phyloP scores from a whole-genome alignment of 2,797 vertebrate species.

The Lateolabrax maculatus region DNA sequence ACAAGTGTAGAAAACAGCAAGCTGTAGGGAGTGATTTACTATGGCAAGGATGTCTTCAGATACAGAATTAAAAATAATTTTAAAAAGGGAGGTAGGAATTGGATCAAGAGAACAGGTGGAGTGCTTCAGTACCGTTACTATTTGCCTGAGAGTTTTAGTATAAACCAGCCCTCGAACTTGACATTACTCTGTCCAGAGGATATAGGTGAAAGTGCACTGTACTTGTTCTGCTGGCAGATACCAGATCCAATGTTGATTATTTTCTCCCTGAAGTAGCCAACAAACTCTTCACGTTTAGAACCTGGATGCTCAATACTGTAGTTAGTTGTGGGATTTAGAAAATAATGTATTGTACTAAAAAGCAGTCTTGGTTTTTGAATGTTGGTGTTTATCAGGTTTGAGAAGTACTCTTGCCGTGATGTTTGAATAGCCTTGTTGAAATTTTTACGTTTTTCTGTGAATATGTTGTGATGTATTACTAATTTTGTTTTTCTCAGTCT shows the following conservation, averaged over 20 bases:
- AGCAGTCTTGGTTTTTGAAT: no score
- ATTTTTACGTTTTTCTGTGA: no score
- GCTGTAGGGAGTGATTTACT: no score
- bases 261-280: neutral
- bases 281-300: no score
- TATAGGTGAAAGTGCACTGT: neutral
- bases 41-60: conserved; percentile 12
- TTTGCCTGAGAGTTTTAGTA: neutral
- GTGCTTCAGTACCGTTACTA: neutral
- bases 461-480: no score
- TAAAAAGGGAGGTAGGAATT: neutral
- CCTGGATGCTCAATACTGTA: no score
- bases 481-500: no score
- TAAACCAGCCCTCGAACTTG: neutral
- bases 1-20: neutral
- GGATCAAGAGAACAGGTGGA: conserved; percentile 11
- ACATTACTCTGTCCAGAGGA: neutral
- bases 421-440: no score
- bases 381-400: no score
- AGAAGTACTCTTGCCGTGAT: no score
- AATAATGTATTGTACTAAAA: no score
- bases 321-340: no score
- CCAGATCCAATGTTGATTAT: conserved; percentile 3
- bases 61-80: conserved; percentile 13
- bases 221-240: neutral